Conservation (phyloP, 1,140 invertebrate genomes). For the Helicoverpa zea region DNA sequence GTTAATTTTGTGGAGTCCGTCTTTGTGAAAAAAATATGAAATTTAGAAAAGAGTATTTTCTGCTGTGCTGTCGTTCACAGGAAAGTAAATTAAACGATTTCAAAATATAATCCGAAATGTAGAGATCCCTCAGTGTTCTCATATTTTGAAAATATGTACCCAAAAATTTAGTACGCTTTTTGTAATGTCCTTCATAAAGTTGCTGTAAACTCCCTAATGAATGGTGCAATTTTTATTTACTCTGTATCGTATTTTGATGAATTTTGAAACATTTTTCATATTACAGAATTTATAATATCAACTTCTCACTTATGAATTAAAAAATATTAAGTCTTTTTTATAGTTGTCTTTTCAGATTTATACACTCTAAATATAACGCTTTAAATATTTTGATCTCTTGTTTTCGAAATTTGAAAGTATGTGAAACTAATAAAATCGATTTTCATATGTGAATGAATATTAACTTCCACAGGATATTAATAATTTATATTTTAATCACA, state of each 20-base stretch:
- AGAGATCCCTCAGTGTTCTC: neutral
- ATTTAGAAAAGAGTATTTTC: constrained; percentile 6
- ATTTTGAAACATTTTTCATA: constrained; percentile 24
- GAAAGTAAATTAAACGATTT: neutral
- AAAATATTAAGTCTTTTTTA: neutral
- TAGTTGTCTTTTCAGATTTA: neutral
- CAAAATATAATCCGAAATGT: neutral
- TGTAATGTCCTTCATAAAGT: neutral
- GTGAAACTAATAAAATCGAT: no score
- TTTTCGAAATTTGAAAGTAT: constrained; percentile 18
- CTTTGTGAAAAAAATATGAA: constrained; percentile 4
- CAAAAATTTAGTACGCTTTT: neutral
- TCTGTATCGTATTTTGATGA: constrained; percentile 28
- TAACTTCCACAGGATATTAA: neutral
- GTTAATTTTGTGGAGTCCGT: constrained; percentile 25
- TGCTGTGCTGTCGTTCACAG: neutral
- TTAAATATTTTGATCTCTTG: constrained; percentile 61
- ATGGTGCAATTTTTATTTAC: constrained; percentile 44
- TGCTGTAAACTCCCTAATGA: constrained; percentile 17
- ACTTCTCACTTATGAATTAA: neutral
- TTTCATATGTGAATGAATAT: no score
- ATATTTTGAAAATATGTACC: constrained; percentile 5
- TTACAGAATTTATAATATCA: neutral
- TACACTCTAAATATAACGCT: constrained; percentile 41
- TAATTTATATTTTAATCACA: neutral